These are phyloP conservation scores for Perizoma affinitatum DNA, from an alignment of 2,888 invertebrate species.

Conservation along the genomic window DNA sequence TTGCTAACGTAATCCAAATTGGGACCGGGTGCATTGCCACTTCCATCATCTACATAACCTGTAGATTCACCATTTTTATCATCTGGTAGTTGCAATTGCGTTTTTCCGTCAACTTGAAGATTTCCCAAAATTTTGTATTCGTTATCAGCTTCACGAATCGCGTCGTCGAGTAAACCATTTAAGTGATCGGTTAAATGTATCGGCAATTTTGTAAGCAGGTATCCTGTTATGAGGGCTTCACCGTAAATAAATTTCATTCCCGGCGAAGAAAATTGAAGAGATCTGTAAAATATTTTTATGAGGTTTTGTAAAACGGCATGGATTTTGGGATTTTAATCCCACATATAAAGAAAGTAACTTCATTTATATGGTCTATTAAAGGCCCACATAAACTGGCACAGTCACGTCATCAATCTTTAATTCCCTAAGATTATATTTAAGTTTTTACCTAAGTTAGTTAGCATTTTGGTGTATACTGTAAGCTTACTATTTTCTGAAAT, in stretches of 20 bases:
- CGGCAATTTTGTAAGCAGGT: constrained; percentile 52
- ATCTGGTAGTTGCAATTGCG: too few species aligned
- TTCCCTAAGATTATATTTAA: too few species aligned
- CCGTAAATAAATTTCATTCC: constrained; percentile 15
- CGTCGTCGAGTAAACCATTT: neutral
- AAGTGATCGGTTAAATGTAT: constrained; percentile 35
- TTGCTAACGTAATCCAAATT: too few species aligned
- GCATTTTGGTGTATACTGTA: too few species aligned
- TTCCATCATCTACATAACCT: neutral
- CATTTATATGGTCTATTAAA: too few species aligned
- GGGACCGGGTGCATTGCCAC: neutral
- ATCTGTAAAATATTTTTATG: constrained; percentile 38
- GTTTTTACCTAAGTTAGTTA: too few species aligned
- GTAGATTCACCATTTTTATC: neutral
- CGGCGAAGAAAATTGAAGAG: constrained; percentile 38
- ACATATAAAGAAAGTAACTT: too few species aligned
- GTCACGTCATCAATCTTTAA: too few species aligned
- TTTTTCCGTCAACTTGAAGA: too few species aligned
- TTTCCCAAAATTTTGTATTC: constrained; percentile 6
- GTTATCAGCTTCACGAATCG: neutral
- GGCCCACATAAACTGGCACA: too few species aligned
- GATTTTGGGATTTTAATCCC: too few species aligned
- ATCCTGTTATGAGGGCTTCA: constrained; percentile 47
- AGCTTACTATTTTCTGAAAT: too few species aligned
- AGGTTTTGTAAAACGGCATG: neutral